phyloP scores from a whole-genome alignment of 2,113 vertebrate genomes.

The Petroica traversi region DNA sequence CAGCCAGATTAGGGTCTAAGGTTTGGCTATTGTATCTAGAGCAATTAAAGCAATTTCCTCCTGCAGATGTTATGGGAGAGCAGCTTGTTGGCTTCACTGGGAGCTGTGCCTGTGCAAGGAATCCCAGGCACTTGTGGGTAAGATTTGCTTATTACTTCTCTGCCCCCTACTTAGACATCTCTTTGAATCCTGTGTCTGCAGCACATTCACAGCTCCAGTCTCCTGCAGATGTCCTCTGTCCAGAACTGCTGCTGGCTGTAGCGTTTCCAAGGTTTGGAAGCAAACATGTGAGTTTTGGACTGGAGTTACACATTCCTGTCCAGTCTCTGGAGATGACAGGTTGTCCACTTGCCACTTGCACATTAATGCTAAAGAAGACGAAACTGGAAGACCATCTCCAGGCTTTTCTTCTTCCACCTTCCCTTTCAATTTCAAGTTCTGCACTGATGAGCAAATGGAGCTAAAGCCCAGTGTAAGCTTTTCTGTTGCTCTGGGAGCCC shows the following conservation, averaged over 20 bases:
- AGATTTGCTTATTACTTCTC: not conserved
- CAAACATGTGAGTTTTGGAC: not conserved
- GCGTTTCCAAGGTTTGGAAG: not conserved
- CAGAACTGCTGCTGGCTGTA: not conserved
- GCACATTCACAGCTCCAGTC: not conserved
- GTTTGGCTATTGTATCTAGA: slow-evolving; percentile 13
- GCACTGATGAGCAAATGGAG: not conserved
- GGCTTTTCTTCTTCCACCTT: not conserved
- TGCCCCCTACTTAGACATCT: not conserved
- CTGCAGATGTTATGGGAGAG: not conserved
- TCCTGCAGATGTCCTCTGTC: not conserved
- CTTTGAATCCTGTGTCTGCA: not conserved
- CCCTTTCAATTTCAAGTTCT: not conserved
- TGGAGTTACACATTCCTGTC: not conserved
- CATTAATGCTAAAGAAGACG: not conserved
- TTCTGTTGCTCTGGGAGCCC: not conserved
- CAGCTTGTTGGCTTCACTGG: not conserved
- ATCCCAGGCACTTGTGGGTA: not conserved
- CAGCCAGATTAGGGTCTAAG: slow-evolving; percentile 21
- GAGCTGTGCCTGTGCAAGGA: not conserved
- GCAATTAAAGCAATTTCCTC: slow-evolving; percentile 50
- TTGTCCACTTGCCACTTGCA: not conserved
- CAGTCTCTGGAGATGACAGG: not conserved
- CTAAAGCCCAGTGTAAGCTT: not conserved
- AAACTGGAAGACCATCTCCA: not conserved